Evolutionary conservation across 2,113 vertebrate species (phyloP).

Genomic region (Meriones unguiculatus): DNA sequence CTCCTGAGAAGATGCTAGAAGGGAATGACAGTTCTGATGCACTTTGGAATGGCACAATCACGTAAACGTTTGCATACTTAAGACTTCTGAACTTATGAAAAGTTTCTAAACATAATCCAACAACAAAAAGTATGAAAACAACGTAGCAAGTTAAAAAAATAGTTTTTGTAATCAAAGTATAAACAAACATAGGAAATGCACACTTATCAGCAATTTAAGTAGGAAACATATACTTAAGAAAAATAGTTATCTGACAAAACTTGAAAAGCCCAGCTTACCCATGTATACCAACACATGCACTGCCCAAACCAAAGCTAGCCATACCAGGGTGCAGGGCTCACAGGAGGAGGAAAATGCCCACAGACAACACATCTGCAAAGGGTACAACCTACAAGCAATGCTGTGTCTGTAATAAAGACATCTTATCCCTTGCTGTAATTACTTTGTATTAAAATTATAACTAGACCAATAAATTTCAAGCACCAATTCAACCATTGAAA

Average conservation of each 20-base stretch:
- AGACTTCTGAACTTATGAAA: constrained; percentile 92
- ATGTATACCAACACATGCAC: constrained; percentile 84
- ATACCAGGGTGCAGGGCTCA: constrained; percentile 64
- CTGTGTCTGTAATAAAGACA: constrained; percentile 76
- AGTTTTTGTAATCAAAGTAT: constrained; percentile 88
- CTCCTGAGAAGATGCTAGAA: constrained; percentile 93
- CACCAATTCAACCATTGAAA: constrained; percentile 88
- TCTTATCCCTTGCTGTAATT: constrained; percentile 77
- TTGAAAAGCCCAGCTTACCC: constrained; percentile 73
- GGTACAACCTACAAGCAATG: constrained; percentile 80
- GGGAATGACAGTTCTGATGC: constrained; percentile 92
- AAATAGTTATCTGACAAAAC: constrained; percentile 83
- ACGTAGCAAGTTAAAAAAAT: constrained; percentile 88
- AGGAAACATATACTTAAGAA: constrained; percentile 86
- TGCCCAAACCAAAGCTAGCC: constrained; percentile 79
- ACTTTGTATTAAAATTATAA: constrained; percentile 80
- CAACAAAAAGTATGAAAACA: constrained; percentile 85
- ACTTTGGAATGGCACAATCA: constrained; percentile 93
- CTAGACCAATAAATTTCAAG: constrained; percentile 86
- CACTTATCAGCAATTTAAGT: constrained; percentile 86
- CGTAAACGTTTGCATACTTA: constrained; percentile 93
- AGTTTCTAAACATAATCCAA: constrained; percentile 88
- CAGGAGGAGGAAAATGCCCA: constrained; percentile 70
- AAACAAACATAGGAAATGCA: constrained; percentile 88
- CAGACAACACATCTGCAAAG: constrained; percentile 76